Evolutionary conservation across 2,797 vertebrate species (phyloP).

Genomic region (Catharus ustulatus): DNA sequence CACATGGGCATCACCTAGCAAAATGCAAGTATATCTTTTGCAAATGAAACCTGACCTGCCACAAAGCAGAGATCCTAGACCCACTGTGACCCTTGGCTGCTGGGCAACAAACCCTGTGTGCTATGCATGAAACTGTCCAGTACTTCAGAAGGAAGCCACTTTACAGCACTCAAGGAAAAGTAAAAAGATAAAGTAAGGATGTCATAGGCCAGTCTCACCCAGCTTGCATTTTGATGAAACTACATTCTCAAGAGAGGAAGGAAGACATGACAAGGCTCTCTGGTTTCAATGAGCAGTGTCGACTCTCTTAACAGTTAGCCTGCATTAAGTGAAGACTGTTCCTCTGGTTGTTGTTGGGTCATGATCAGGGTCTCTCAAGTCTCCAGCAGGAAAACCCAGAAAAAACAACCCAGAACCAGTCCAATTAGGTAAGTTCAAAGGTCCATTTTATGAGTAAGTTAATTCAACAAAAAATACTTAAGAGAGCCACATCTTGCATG

Average conservation of each 20-base stretch:
- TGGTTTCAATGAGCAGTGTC: neutral
- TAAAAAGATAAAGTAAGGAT: neutral
- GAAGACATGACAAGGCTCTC: neutral
- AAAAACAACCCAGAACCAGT: neutral
- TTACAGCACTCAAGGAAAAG: neutral
- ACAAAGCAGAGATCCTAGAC: neutral
- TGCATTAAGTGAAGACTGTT: neutral
- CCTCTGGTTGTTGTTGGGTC: neutral
- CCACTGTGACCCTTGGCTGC: rapidly evolving
- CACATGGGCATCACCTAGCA: neutral
- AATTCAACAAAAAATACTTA: neutral
- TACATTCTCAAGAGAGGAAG: neutral
- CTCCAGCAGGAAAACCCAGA: neutral
- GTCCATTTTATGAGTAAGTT: neutral
- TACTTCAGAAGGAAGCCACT: neutral
- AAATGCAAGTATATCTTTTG: neutral
- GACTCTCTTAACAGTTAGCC: neutral
- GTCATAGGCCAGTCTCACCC: neutral
- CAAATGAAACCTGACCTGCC: neutral
- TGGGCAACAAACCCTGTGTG: neutral
- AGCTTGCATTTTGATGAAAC: neutral
- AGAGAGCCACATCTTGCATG: neutral
- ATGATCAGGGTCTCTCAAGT: neutral
- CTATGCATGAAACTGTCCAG: neutral
- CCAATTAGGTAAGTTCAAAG: neutral